Base-by-base conservation (phyloP, 1,140 invertebrate genomes). In the Drosophila teissieri region DNA sequence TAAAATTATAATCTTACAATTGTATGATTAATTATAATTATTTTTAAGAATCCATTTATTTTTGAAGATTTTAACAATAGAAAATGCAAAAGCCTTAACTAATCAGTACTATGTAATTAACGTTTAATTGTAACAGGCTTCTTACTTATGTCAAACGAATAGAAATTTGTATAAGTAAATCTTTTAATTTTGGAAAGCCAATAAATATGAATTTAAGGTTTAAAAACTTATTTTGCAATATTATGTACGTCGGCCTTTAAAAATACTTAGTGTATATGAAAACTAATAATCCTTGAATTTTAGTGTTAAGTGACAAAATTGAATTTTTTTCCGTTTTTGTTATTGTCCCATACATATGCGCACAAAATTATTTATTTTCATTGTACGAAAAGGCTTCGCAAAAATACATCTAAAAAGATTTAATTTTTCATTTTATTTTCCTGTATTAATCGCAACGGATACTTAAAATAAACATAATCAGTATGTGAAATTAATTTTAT, bases 61-160 rank as follows among this genome's bases (percentile, higher is more conserved):
- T 62, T 65, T 53, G 39, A 68, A 70, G 6, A 80, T 62, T 67
- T 76, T 53, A 78, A 86, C 78, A 81, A 70, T 86, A 81, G 60
- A 75, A 86, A 78, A 57, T 85, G 68, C 64, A 78, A 46, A 78
- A 86, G n/a, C 64, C 81, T 86, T 85, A 86, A 81, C 81, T 86
- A 78, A 78, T 85, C 81, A 85, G 81, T 85, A 86, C 82, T 69
- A 77, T 68, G 42, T 72, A 78, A 60, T 81, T 65, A 64, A 57
- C n/a, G 31, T 58, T 67, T 62, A 45, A 34, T 62, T 49, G 63
- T 74, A 80, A 80, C 76, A 80, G 34, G 46, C 24, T 12, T 62
- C 42, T 51, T 34, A 27, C 24, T 57, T 65, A 44, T 76, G 46
- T 51, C 51, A 54, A 68, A 68, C 67, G 39, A 44, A 62, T 76